Conservation (phyloP, 2,797 vertebrate genomes). For the Hoplostethus atlanticus region DNA sequence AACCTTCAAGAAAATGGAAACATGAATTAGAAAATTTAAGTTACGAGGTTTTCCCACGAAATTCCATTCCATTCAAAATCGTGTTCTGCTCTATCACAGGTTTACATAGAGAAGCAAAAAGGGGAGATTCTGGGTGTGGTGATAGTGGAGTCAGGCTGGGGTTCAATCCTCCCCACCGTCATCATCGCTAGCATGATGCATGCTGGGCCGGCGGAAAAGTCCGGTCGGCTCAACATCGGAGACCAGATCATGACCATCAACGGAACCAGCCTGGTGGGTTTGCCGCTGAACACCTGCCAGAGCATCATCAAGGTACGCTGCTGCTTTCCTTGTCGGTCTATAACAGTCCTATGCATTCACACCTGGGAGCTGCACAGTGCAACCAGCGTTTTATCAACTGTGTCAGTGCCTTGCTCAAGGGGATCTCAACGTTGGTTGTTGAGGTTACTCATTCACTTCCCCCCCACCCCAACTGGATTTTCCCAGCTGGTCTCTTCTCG, state of each 20-base stretch:
- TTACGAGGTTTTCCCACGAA: neutral
- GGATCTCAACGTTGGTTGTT: too few relatives aligned
- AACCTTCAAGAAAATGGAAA: too few relatives aligned
- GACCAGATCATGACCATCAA: slow-evolving; percentile 99
- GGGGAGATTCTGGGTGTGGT: slow-evolving; percentile 96
- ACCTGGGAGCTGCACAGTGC: too few relatives aligned
- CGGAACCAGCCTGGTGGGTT: slow-evolving; percentile 95
- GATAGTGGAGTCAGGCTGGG: slow-evolving; percentile 98
- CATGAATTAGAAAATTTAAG: neutral
- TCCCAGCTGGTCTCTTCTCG: too few relatives aligned
- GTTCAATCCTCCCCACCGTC: slow-evolving; percentile 96
- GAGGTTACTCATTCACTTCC: too few relatives aligned
- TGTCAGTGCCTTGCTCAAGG: too few relatives aligned
- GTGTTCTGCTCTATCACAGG: slow-evolving; percentile 73
- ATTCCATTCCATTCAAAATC: too few relatives aligned
- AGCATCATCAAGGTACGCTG: slow-evolving; percentile 95
- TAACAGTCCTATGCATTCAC: too few relatives aligned
- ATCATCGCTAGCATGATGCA: slow-evolving; percentile 99
- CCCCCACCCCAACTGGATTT: too few relatives aligned
- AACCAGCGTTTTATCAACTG: too few relatives aligned
- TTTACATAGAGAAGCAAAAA: slow-evolving; percentile 98
- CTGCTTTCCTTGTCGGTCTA: too few relatives aligned
- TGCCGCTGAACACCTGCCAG: slow-evolving; percentile 96
- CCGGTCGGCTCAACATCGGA: slow-evolving; percentile 94
- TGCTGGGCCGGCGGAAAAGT: slow-evolving; percentile 93